Percentiles rank a stretch among this genome's conserved stretches.
Evolutionary conservation across 2,888 invertebrate species (phyloP).

Genomic region (Tiphia femorata): DNA sequence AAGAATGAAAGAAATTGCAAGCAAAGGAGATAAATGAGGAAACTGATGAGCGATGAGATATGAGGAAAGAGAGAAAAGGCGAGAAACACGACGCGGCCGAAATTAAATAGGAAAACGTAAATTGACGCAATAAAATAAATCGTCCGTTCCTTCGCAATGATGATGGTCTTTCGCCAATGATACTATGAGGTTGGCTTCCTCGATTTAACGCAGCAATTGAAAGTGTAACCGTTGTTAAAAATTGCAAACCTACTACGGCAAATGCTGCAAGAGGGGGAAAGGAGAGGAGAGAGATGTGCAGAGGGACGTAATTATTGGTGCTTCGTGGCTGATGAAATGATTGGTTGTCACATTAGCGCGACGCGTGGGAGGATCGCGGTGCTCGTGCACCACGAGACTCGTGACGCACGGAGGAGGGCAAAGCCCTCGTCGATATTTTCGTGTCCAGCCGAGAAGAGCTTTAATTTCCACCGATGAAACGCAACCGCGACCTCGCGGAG

Average conservation of each 20-base stretch:
- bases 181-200: too few relatives aligned
- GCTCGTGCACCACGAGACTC: conserved; percentile 24
- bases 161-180: too few relatives aligned
- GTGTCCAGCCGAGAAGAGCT: not conserved
- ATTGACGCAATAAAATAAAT: too few relatives aligned
- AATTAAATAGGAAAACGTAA: too few relatives aligned
- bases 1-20: too few relatives aligned
- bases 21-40: not conserved
- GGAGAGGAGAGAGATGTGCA: not conserved
- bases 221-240: too few relatives aligned
- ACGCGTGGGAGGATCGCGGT: conserved; percentile 43
- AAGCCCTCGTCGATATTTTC: conserved; percentile 10
- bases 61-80: not conserved
- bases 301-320: conserved; percentile 42
- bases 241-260: too few relatives aligned
- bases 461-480: too few relatives aligned
- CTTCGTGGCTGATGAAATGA: conserved; percentile 44
- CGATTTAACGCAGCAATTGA: too few relatives aligned
- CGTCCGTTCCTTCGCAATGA: too few relatives aligned
- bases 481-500: too few relatives aligned
- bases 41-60: not conserved
- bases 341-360: conserved; percentile 39
- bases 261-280: not conserved
- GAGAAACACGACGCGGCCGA: too few relatives aligned
- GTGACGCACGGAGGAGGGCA: conserved; percentile 5